Conservation (phyloP, 2,888 invertebrate genomes). For the Encarsia formosa region DNA sequence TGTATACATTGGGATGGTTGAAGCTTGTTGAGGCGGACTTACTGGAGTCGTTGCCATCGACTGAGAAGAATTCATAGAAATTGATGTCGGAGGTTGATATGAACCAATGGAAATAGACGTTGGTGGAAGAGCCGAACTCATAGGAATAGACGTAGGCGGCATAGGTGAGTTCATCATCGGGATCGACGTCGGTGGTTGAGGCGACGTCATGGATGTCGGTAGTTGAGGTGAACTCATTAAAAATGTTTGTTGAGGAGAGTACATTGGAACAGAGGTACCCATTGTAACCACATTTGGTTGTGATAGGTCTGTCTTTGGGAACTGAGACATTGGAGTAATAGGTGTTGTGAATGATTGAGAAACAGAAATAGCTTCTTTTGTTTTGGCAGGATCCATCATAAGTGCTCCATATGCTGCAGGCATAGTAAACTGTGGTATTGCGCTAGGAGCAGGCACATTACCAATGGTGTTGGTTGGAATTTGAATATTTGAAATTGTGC, state of each 20-base stretch:
- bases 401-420: constrained; percentile 36
- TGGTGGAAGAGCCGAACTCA: too few relatives aligned
- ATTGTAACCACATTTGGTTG: constrained; percentile 10
- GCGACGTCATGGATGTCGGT: too few relatives aligned
- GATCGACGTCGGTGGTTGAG: constrained; percentile 11
- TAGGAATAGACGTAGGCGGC: constrained; percentile 5
- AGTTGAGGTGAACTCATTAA: constrained; percentile 18
- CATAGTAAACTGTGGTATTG: constrained; percentile 36
- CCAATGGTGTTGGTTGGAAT: constrained; percentile 7
- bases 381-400: constrained; percentile 24
- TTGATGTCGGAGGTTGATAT: constrained; percentile 7
- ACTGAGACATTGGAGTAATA: constrained; percentile 6
- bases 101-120: not conserved
- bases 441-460: constrained; percentile 3
- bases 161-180: too few relatives aligned
- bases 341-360: constrained; percentile 28
- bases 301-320: not conserved
- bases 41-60: too few relatives aligned
- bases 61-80: constrained; percentile 19
- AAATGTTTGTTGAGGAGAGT: constrained; percentile 11
- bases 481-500: not conserved
- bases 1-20: constrained; percentile 11
- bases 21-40: constrained; percentile 10
- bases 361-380: constrained; percentile 30
- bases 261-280: not conserved